Percentiles rank a stretch among this genome's conserved stretches.
phyloP scores from a whole-genome alignment of 2,797 vertebrate genomes.

The Echeneis naucrates region DNA sequence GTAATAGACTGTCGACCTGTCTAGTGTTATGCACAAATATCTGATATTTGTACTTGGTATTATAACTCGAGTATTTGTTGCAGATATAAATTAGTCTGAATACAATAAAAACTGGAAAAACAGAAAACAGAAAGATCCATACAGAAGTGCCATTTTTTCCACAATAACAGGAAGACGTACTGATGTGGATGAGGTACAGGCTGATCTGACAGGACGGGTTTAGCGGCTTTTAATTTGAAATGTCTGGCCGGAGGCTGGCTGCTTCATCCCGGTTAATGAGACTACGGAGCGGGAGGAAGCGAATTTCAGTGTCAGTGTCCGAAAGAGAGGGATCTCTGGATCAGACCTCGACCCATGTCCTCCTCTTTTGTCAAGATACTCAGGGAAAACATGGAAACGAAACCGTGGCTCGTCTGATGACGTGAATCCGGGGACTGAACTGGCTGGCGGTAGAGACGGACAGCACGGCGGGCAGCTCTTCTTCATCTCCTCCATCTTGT shows the following conservation, averaged over 20 bases:
- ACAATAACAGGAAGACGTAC: too few species aligned
- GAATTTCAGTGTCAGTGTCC: slow-evolving; percentile 10
- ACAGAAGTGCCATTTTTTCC: too few species aligned
- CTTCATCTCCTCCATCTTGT: slow-evolving; percentile 73
- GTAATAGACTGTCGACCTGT: too few species aligned
- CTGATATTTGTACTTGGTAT: too few species aligned
- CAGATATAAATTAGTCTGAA: too few species aligned
- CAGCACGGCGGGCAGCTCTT: slow-evolving; percentile 3
- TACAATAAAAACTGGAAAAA: too few species aligned
- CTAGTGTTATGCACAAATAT: too few species aligned
- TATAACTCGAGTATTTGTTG: too few species aligned
- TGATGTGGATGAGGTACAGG: too few species aligned
- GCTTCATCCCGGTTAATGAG: background rate
- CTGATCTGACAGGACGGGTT: background rate
- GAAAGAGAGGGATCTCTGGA: background rate
- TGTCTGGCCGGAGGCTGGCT: background rate
- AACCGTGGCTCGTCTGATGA: background rate
- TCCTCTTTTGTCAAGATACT: too few species aligned
- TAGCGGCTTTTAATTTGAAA: slow-evolving; percentile 6
- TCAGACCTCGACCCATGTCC: background rate
- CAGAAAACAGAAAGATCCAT: too few species aligned
- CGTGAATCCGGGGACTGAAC: slow-evolving; percentile 34
- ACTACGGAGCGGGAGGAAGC: background rate
- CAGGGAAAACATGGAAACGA: slow-evolving; percentile 29
- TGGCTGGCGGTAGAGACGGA: background rate